Conservation (phyloP, 2,797 vertebrate species). For the Spheniscus humboldti region DNA sequence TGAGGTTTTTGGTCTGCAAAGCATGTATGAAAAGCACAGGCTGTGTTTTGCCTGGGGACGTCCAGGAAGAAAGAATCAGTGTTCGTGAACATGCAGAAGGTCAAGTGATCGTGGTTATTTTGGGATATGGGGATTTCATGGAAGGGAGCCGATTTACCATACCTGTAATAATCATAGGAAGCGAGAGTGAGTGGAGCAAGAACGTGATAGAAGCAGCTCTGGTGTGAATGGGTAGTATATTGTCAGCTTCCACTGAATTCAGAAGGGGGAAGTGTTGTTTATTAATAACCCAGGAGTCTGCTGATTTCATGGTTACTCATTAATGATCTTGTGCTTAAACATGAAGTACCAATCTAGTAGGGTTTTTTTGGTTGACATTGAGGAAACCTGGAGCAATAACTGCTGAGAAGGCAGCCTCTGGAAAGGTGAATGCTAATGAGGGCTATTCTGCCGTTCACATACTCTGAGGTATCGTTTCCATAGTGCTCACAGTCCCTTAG, state of each 20-base stretch:
- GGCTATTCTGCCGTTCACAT: not conserved
- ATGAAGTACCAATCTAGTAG: not conserved
- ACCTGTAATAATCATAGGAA: not conserved
- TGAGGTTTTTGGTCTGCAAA: not conserved
- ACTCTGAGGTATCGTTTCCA: not conserved
- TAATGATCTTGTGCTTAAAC: constrained; percentile 17
- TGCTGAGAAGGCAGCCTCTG: not conserved
- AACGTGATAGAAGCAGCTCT: not conserved
- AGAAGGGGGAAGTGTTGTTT: not conserved
- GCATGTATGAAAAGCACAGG: not conserved
- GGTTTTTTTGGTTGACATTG: not conserved
- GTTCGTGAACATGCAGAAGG: not conserved
- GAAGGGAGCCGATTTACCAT: not conserved
- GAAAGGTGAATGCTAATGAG: not conserved
- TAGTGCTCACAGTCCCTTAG: not conserved
- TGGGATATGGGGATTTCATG: not conserved
- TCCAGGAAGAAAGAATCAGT: not conserved
- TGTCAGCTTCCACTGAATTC: not conserved
- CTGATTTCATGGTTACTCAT: not conserved
- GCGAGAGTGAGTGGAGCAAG: fast-evolving
- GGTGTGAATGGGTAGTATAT: not conserved
- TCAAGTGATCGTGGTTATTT: not conserved
- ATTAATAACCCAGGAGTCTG: not conserved
- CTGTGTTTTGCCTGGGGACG: not conserved
- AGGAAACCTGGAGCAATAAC: not conserved